Conservation (phyloP, 2,797 vertebrate species). For the Selene dorsalis region DNA sequence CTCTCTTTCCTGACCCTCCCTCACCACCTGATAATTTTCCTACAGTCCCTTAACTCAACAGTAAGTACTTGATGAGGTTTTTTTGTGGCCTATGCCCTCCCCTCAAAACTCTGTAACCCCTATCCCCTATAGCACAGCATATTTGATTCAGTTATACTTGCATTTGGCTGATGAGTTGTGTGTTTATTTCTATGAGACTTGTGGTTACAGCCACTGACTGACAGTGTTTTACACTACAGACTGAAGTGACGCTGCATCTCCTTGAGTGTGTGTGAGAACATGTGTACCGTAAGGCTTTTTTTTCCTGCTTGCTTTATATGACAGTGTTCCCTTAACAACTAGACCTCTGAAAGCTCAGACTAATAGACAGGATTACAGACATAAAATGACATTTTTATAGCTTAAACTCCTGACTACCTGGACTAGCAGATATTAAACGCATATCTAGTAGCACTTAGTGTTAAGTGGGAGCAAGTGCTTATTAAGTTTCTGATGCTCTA, state of each 20-base stretch:
- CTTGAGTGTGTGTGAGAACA: conserved; percentile 32
- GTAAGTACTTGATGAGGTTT: not conserved
- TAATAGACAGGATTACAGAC: conserved; percentile 87
- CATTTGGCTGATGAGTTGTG: not conserved
- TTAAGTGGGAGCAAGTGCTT: conserved; percentile 85
- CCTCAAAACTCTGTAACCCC: too few relatives aligned
- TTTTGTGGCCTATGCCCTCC: not conserved
- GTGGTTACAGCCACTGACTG: not conserved
- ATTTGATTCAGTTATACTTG: not conserved
- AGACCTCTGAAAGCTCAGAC: conserved; percentile 80
- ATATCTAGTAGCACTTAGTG: conserved; percentile 84
- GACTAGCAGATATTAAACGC: conserved; percentile 83
- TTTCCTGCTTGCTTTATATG: conserved; percentile 63
- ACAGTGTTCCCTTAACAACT: conserved; percentile 72
- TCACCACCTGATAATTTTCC: not conserved
- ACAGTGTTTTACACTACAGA: conserved; percentile 1
- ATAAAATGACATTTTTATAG: conserved; percentile 84
- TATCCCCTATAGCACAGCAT: not conserved
- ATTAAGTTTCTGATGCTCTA: conserved; percentile 83
- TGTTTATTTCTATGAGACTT: not conserved
- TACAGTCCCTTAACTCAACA: not conserved
- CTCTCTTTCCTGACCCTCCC: not conserved
- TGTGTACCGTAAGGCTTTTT: conserved; percentile 39
- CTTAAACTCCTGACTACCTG: conserved; percentile 80
- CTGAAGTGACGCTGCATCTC: conserved; percentile 12